These are phyloP conservation scores for Gryllus longicercus DNA, from an alignment of 2,888 invertebrate genomes.

Conservation along the genomic window DNA sequence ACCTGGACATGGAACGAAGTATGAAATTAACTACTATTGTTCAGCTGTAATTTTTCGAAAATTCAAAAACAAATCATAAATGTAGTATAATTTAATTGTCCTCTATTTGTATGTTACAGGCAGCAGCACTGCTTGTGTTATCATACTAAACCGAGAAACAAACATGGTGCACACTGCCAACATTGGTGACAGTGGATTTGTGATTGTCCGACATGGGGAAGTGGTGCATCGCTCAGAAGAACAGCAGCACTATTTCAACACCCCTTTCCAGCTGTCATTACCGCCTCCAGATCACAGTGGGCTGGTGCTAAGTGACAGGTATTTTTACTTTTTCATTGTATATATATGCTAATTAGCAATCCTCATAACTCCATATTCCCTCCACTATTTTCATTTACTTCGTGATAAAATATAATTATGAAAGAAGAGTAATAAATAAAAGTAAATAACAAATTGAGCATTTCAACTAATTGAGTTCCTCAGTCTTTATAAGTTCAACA, in stretches of 20 bases:
- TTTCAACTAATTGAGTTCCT: too few relatives aligned
- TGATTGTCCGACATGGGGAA: conserved; percentile 81
- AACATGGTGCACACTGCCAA: conserved; percentile 92
- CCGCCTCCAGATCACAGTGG: conserved; percentile 87
- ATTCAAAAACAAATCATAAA: too few relatives aligned
- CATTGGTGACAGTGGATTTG: conserved; percentile 97
- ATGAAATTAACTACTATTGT: too few relatives aligned
- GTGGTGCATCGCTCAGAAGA: conserved; percentile 92
- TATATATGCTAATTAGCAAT: too few relatives aligned
- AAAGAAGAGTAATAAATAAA: too few relatives aligned
- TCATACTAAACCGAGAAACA: conserved; percentile 86
- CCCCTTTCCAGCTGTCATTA: conserved; percentile 93
- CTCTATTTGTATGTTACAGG: conserved; percentile 53
- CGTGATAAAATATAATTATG: too few relatives aligned
- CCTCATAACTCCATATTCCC: too few relatives aligned
- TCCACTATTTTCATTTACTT: too few relatives aligned
- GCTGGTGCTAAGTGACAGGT: conserved; percentile 87
- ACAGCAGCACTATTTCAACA: conserved; percentile 98
- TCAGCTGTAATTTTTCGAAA: too few relatives aligned
- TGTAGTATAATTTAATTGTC: not conserved
- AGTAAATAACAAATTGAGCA: too few relatives aligned
- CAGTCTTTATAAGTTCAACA: too few relatives aligned
- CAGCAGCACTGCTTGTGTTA: conserved; percentile 96
- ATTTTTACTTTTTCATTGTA: conserved; percentile 31
- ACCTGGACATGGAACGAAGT: too few relatives aligned